Evolutionary conservation across 2,797 vertebrate genomes (phyloP).

Genomic region (Gymnocypris eckloni): DNA sequence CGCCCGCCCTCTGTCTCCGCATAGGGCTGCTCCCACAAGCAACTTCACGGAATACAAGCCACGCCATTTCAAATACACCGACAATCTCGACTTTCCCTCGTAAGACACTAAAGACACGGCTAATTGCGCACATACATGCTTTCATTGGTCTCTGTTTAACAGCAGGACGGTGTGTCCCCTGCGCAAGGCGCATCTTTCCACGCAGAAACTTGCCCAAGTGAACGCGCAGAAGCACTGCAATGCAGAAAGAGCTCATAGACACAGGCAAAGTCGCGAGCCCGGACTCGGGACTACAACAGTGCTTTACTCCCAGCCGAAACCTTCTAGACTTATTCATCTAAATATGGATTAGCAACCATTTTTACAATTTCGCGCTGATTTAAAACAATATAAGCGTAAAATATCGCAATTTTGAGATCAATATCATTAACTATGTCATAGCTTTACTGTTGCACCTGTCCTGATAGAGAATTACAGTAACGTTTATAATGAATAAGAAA

Average conservation of each 20-base stretch:
- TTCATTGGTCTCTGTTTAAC: not conserved
- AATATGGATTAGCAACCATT: not conserved
- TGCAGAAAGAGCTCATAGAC: constrained; percentile 76
- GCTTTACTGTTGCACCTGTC: not conserved
- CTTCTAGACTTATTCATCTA: not conserved
- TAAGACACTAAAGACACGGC: not conserved
- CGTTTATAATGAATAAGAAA: constrained; percentile 27
- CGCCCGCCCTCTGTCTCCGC: constrained; percentile 67
- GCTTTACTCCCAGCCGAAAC: not conserved
- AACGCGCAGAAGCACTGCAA: constrained; percentile 79
- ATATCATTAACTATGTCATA: not conserved
- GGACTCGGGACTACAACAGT: constrained; percentile 21
- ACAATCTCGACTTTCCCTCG: not conserved
- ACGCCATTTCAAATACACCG: constrained; percentile 19
- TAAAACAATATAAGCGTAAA: not conserved
- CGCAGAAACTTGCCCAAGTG: constrained; percentile 75
- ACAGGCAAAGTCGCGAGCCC: constrained; percentile 64
- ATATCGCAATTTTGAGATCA: not conserved
- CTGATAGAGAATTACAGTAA: not conserved
- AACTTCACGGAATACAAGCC: constrained; percentile 23
- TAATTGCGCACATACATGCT: not conserved
- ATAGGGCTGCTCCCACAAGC: constrained; percentile 76
- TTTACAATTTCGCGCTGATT: not conserved
- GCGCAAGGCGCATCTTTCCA: constrained; percentile 53
- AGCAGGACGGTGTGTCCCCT: constrained; percentile 29